These are phyloP conservation scores for Anas platyrhynchos DNA, from an alignment of 2,113 vertebrate genomes.

Conservation along the genomic window DNA sequence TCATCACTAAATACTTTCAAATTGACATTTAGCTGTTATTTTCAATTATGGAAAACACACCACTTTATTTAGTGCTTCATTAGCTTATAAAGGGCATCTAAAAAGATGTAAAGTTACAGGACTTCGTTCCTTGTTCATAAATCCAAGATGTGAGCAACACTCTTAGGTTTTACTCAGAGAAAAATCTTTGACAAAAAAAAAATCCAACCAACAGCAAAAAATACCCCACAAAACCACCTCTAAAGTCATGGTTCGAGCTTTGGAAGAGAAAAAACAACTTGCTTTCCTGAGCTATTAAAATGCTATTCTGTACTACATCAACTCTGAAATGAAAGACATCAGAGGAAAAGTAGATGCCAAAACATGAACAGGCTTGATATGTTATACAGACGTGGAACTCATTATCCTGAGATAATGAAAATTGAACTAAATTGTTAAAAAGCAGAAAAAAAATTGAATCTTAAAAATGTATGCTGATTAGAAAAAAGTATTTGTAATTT, in stretches of 20 bases:
- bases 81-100: neutral
- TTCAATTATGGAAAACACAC: neutral
- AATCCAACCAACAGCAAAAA: neutral
- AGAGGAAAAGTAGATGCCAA: neutral
- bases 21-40: neutral
- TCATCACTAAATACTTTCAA: neutral
- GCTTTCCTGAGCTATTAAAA: conserved; percentile 6
- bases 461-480: neutral
- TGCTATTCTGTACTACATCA: neutral
- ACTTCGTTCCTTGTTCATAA: neutral
- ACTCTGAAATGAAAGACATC: neutral
- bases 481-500: neutral
- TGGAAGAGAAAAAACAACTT: conserved; percentile 17
- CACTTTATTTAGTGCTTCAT: neutral
- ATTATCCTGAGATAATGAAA: neutral
- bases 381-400: neutral
- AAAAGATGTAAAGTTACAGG: neutral
- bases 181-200: neutral
- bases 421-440: neutral
- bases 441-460: conserved; percentile 7
- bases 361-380: neutral
- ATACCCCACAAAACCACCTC: neutral
- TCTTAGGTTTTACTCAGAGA: neutral
- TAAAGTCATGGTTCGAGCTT: neutral
- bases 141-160: neutral